Percentiles rank a stretch among this genome's conserved stretches.
Evolutionary conservation across 2,797 vertebrate species (phyloP).

Genomic region (Halcyon chelicuti): DNA sequence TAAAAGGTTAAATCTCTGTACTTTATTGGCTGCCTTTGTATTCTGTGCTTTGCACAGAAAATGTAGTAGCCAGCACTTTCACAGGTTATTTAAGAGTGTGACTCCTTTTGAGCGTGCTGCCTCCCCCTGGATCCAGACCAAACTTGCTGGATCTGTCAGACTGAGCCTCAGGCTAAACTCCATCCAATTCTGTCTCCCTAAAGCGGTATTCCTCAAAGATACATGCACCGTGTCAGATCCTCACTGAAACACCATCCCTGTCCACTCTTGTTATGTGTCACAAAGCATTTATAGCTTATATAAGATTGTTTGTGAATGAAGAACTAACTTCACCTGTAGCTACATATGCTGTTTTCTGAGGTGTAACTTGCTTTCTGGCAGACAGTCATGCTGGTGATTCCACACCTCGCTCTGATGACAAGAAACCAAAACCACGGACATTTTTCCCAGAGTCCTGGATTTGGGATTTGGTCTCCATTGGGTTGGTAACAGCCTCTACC

Average conservation of each 20-base stretch:
- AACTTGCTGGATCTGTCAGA: neutral
- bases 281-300: neutral
- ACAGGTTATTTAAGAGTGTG: neutral
- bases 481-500: slow-evolving; percentile 32
- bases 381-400: fast-evolving
- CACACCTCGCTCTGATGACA: neutral
- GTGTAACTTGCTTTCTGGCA: neutral
- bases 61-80: neutral
- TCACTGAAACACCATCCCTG: neutral
- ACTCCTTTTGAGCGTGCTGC: neutral
- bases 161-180: neutral
- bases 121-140: neutral
- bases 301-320: neutral
- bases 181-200: neutral
- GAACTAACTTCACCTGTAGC: neutral
- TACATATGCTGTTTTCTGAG: neutral
- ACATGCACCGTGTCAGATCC: neutral
- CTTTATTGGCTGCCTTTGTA: neutral
- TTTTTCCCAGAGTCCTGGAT: slow-evolving; percentile 69
- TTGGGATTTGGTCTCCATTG: slow-evolving; percentile 43
- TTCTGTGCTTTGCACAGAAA: neutral
- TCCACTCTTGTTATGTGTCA: neutral
- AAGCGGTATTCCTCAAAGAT: neutral
- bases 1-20: neutral
- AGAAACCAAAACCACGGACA: neutral